Conservation (phyloP, 2,113 vertebrate species). For the Megalops atlanticus region DNA sequence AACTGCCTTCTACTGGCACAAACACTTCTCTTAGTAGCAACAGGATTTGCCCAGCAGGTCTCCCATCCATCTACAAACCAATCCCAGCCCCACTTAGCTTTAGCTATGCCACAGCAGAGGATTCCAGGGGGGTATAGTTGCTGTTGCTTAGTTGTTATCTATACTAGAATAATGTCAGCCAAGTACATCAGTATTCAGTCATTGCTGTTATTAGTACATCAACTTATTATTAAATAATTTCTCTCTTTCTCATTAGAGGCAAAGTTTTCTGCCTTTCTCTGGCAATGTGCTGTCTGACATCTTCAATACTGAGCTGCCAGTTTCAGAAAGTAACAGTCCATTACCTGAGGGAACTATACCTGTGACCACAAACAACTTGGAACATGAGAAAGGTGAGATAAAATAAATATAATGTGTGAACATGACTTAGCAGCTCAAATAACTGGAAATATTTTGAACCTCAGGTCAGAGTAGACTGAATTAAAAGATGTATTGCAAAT, state of each 20-base stretch:
- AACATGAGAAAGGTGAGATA: neutral
- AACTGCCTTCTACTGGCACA: neutral
- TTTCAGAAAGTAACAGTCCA: neutral
- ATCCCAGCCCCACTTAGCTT: neutral
- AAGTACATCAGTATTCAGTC: neutral
- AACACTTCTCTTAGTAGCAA: neutral
- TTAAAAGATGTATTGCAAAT: too few species aligned
- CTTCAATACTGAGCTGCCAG: conserved; percentile 57
- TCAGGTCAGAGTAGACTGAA: too few species aligned
- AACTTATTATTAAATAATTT: neutral
- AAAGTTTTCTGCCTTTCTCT: conserved; percentile 68
- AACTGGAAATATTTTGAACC: too few species aligned
- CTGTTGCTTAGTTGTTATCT: neutral
- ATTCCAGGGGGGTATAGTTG: neutral
- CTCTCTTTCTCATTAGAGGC: conserved; percentile 68
- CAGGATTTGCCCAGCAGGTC: too few species aligned
- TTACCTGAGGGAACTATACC: neutral
- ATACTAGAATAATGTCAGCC: neutral
- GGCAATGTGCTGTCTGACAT: conserved; percentile 65
- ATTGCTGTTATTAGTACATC: neutral
- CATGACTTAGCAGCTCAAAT: neutral
- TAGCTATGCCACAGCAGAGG: neutral
- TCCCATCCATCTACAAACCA: too few species aligned
- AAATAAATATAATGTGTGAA: neutral
- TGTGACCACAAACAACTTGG: neutral